These are phyloP conservation scores for Cynodonichthys magdalenae DNA, from an alignment of 2,797 vertebrate genomes.

Conservation along the genomic window DNA sequence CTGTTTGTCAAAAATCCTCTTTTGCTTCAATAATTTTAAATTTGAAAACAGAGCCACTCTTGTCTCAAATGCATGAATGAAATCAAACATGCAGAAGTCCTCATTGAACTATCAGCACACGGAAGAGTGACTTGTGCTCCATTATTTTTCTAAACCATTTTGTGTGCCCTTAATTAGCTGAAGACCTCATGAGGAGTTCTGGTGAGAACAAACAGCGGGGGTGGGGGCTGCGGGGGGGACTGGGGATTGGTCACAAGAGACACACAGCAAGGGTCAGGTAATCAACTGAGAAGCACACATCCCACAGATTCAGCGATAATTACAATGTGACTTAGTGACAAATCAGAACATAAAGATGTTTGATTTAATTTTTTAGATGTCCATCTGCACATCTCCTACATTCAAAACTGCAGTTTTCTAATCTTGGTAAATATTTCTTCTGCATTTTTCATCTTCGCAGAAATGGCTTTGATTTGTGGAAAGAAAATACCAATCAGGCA, in stretches of 20 bases:
- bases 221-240: background rate
- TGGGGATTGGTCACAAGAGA: background rate
- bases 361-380: background rate
- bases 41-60: no score
- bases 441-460: constrained; percentile 8
- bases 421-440: no score
- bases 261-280: constrained; percentile 6
- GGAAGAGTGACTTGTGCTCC: background rate
- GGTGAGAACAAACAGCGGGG: constrained; percentile 14
- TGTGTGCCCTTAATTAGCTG: constrained; percentile 4
- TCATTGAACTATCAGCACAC: background rate
- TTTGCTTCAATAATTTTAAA: no score
- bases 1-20: no score
- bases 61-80: no score
- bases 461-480: constrained; percentile 12
- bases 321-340: background rate
- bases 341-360: background rate
- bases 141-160: background rate
- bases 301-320: constrained; percentile 6
- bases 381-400: no score
- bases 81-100: no score
- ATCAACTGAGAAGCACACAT: constrained; percentile 1
- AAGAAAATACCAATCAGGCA: constrained; percentile 22
- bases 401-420: no score
- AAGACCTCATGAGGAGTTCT: constrained; percentile 4